These are phyloP conservation scores for Erebia ligea DNA, from an alignment of 2,888 invertebrate species.

Conservation along the genomic window DNA sequence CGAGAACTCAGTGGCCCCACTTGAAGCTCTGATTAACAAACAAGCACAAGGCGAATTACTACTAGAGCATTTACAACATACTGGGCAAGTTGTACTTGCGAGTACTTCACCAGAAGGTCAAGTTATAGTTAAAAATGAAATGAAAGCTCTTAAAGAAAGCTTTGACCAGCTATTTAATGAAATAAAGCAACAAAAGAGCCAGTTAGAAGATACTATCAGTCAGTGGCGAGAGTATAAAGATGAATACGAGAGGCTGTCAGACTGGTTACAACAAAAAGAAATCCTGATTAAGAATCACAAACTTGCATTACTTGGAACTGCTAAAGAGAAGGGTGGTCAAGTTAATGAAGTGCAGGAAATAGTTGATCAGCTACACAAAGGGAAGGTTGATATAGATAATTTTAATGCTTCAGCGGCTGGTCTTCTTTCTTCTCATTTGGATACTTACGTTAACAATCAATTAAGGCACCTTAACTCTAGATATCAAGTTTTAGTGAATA, in stretches of 20 bases:
- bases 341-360: constrained; percentile 92
- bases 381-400: constrained; percentile 91
- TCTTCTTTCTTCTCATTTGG: constrained; percentile 91
- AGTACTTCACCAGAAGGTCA: constrained; percentile 92
- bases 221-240: constrained; percentile 97
- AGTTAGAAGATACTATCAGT: constrained; percentile 90
- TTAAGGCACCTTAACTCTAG: constrained; percentile 92
- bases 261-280: constrained; percentile 96
- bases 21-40: constrained; percentile 93
- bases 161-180: constrained; percentile 94
- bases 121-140: constrained; percentile 91
- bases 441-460: constrained; percentile 94
- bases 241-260: constrained; percentile 94
- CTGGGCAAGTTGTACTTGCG: constrained; percentile 93
- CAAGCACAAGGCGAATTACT: constrained; percentile 95
- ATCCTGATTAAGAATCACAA: constrained; percentile 96
- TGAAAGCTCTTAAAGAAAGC: constrained; percentile 91
- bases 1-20: constrained; percentile 93
- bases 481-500: constrained; percentile 94
- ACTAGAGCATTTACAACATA: constrained; percentile 93
- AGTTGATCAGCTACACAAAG: constrained; percentile 88
- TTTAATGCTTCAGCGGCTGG: constrained; percentile 91
- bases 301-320: constrained; percentile 89
- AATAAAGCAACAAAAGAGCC: constrained; percentile 92
- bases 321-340: constrained; percentile 93